phyloP scores from a whole-genome alignment of 2,797 vertebrate species.

The Melanotaenia trifasciata region DNA sequence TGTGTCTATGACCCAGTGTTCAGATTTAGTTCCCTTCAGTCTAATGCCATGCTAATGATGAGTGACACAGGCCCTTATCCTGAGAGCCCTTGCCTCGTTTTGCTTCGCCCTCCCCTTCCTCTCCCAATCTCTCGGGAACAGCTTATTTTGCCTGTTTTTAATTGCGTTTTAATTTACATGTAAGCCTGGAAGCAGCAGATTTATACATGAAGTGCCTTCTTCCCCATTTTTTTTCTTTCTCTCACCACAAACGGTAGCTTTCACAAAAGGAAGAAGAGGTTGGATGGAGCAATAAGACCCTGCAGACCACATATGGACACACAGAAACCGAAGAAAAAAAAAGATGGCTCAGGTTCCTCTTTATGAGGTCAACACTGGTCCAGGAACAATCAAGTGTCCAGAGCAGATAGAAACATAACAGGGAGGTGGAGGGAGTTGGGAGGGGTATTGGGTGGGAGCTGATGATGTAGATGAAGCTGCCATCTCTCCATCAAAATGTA shows the following conservation, averaged over 20 bases:
- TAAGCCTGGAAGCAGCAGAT: constrained; percentile 71
- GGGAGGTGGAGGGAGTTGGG: constrained; percentile 13
- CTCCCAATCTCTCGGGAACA: constrained; percentile 69
- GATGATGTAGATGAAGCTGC: constrained; percentile 72
- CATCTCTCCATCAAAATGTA: constrained; percentile 78
- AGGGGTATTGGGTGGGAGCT: constrained; percentile 14
- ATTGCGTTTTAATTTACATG: constrained; percentile 86
- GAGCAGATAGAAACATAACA: constrained; percentile 53
- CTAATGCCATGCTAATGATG: constrained; percentile 83
- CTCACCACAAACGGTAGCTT: constrained; percentile 33
- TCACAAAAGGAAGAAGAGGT: constrained; percentile 32
- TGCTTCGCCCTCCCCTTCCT: constrained; percentile 39
- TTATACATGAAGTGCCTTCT: constrained; percentile 2
- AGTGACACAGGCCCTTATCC: constrained; percentile 81
- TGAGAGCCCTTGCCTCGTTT: constrained; percentile 69
- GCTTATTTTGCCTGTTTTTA: constrained; percentile 83
- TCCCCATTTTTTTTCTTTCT: not conserved
- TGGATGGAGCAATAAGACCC: constrained; percentile 35
- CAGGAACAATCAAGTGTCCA: constrained; percentile 72
- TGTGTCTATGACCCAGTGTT: constrained; percentile 63
- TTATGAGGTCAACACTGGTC: constrained; percentile 66
- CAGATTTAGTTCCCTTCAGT: constrained; percentile 73
- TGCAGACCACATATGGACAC: constrained; percentile 25
- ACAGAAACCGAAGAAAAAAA: constrained; percentile 32
- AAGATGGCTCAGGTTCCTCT: constrained; percentile 52